A percentile compares a stretch with the other conserved stretches of the same genome.
These are phyloP conservation scores for Psephotus haematonotus DNA, from an alignment of 2,113 vertebrate species.

Conservation along the genomic window DNA sequence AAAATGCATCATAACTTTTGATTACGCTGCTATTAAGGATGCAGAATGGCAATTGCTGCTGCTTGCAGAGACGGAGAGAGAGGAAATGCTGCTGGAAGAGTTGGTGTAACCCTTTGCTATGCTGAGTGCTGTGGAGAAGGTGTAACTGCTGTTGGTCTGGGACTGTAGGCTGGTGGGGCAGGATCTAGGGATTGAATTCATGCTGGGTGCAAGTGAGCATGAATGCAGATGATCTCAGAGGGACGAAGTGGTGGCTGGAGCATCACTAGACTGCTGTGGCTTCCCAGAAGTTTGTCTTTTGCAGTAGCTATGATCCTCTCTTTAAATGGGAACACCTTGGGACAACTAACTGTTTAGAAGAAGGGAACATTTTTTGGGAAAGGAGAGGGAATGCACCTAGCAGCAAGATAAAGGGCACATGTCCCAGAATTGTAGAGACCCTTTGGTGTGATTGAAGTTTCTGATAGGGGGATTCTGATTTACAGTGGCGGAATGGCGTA, in stretches of 20 bases:
- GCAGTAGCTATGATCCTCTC: not conserved
- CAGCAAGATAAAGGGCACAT: not conserved
- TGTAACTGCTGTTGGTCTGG: not conserved
- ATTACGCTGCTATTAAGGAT: slow-evolving; percentile 75
- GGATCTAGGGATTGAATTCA: not conserved
- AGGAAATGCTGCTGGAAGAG: slow-evolving; percentile 23
- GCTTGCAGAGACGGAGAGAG: slow-evolving; percentile 43
- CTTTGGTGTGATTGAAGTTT: not conserved
- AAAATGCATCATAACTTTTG: slow-evolving; percentile 82
- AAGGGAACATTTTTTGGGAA: accelerated
- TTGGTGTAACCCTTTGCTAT: slow-evolving; percentile 60
- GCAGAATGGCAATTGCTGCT: slow-evolving; percentile 65
- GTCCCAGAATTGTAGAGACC: not conserved
- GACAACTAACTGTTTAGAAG: not conserved
- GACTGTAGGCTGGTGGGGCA: not conserved
- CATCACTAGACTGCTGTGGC: not conserved
- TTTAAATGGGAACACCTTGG: not conserved
- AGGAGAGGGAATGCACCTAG: not conserved
- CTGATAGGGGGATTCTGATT: not conserved
- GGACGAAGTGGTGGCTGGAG: not conserved
- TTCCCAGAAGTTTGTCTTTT: not conserved
- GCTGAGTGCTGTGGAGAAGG: not conserved
- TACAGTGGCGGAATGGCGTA: accelerated
- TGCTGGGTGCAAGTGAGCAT: accelerated
- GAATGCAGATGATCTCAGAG: not conserved